Base-by-base conservation (phyloP, 2,797 vertebrate species). In the Anabacerthia variegaticeps region DNA sequence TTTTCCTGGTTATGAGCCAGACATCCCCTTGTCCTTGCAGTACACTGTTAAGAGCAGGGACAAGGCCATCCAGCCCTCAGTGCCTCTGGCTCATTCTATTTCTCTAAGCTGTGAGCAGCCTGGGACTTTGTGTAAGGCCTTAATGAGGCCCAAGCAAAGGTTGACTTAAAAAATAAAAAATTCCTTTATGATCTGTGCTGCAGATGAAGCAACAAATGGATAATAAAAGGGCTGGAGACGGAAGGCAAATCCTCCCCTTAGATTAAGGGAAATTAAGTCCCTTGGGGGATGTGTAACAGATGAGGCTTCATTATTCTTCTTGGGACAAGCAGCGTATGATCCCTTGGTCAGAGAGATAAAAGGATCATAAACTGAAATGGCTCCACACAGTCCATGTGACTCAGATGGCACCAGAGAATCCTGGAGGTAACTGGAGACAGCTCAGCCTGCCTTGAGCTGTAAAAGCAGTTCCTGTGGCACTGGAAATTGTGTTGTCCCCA, bases 211-310 rank as follows among this genome's bases (percentile, higher is more conserved):
- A 90, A 88, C 80, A 94, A 95, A 87, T 89, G 77, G 88, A 84
- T 80, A 85, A 85, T 92, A 92, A 95, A 93, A 87, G 26, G 39
- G 26, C 51, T 90, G 51, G 74, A 81, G 65, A 63, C 85, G 92
- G 77, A 83, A 95, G 88, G 88, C 52, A 76, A 95, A 94, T 87
- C 88, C 88, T 95, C 92, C 93, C 71, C 75, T 74, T 76, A 87
- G 86, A 88, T 94, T 93, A 92, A 92, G 80, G 75, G 56, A 84
- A 90, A 89, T 95, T 76, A 94, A 92, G 79, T 92, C 93, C 90
- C 80, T 89, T 87, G 92, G 67, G 94, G 43, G 39, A 73, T 59
- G 56, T 87, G 77, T 92, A 61, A 85, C 82, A 37, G 43, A 73
- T 82, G 55, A 94, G 67, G 48, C 74, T 91, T 95, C 90, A 82